Percentiles rank a stretch among this genome's conserved stretches.
Evolutionary conservation across 2,797 vertebrate species (phyloP).

Genomic region (Xenops minutus): DNA sequence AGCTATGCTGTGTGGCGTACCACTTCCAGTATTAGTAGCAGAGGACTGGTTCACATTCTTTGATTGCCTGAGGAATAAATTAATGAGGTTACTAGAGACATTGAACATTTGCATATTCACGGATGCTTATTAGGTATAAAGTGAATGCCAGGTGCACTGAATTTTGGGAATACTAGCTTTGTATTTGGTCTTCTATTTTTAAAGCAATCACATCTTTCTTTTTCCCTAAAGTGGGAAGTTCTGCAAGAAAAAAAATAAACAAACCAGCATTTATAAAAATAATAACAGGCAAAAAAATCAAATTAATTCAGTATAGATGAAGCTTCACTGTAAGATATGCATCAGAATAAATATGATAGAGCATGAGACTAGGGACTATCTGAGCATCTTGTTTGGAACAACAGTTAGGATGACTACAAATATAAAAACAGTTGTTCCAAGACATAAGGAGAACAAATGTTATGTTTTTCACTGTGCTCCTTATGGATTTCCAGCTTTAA

Average conservation of each 20-base stretch:
- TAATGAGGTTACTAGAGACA: constrained; percentile 81
- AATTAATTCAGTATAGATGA: constrained; percentile 39
- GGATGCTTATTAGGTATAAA: constrained; percentile 80
- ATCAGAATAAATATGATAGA: constrained; percentile 53
- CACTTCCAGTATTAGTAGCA: constrained; percentile 67
- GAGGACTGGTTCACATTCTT: constrained; percentile 75
- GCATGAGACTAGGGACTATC: constrained; percentile 15
- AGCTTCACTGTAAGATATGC: constrained; percentile 27
- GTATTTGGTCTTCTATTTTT: constrained; percentile 53
- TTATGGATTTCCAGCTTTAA: constrained; percentile 68
- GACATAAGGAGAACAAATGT: constrained; percentile 37
- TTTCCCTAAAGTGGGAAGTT: constrained; percentile 57
- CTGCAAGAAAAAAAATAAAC: constrained; percentile 13
- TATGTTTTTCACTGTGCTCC: constrained; percentile 14
- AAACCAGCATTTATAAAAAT: constrained; percentile 39
- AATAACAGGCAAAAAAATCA: neutral
- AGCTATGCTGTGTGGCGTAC: constrained; percentile 39
- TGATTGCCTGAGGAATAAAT: constrained; percentile 83
- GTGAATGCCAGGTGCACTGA: constrained; percentile 79
- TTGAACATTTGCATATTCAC: constrained; percentile 81
- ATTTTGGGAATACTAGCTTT: constrained; percentile 73
- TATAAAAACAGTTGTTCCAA: constrained; percentile 40
- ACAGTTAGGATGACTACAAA: constrained; percentile 37
- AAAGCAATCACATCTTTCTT: constrained; percentile 52
- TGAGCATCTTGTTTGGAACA: constrained; percentile 43